These are phyloP conservation scores for Pseudotriccus pelzelni DNA, from an alignment of 2,797 vertebrate genomes.

Conservation along the genomic window DNA sequence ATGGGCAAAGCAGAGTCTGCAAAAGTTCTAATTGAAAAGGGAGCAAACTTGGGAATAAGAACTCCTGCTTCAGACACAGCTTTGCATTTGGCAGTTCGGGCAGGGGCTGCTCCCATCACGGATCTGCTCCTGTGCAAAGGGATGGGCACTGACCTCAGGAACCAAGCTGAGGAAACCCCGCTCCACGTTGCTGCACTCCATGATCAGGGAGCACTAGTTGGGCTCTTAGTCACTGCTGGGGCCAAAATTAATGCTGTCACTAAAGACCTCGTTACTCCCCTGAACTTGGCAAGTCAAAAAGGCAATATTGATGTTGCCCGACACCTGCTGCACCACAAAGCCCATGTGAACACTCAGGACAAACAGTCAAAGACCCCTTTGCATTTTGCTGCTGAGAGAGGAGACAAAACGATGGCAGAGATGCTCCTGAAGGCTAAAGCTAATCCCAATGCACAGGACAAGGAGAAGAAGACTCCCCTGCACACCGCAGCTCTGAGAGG, in stretches of 20 bases:
- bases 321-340: constrained; percentile 74
- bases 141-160: constrained; percentile 69
- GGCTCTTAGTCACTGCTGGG: constrained; percentile 67
- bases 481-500: constrained; percentile 76
- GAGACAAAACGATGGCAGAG: constrained; percentile 58
- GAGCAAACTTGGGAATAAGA: constrained; percentile 67
- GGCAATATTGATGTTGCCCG: constrained; percentile 65
- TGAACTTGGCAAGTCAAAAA: constrained; percentile 75
- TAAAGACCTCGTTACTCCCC: constrained; percentile 72
- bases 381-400: constrained; percentile 75
- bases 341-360: constrained; percentile 71
- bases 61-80: constrained; percentile 72
- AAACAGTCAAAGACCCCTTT: constrained; percentile 74
- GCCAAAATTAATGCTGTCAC: constrained; percentile 75
- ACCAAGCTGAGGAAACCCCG: constrained; percentile 70
- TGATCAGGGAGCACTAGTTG: constrained; percentile 57
- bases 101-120: constrained; percentile 60
- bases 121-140: constrained; percentile 74
- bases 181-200: constrained; percentile 77
- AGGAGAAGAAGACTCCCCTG: constrained; percentile 80
- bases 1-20: constrained; percentile 75
- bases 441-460: constrained; percentile 72
- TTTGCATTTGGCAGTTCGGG: constrained; percentile 74
- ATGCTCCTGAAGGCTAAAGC: constrained; percentile 74
- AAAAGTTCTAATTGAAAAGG: constrained; percentile 70